These are phyloP conservation scores for Takifugu bimaculatus DNA, from an alignment of 2,113 vertebrate species.

Conservation along the genomic window DNA sequence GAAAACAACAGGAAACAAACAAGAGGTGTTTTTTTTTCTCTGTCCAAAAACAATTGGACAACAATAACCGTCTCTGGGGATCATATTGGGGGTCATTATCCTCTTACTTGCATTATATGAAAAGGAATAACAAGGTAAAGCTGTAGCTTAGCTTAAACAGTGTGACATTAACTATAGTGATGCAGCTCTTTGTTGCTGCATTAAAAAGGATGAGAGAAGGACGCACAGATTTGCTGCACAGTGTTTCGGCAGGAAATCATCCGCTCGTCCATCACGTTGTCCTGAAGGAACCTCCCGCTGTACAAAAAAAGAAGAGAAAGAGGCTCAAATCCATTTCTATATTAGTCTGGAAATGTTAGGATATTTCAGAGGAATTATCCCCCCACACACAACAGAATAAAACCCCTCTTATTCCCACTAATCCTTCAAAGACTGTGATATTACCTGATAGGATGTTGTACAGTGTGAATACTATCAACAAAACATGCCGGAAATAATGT, in stretches of 20 bases:
- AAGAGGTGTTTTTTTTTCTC: slow-evolving; percentile 64
- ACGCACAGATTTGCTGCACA: background rate
- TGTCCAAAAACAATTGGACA: slow-evolving; percentile 59
- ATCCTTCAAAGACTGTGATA: slow-evolving; percentile 76
- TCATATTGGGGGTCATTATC: slow-evolving; percentile 62
- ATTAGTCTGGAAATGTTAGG: slow-evolving; percentile 71
- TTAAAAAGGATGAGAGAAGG: background rate
- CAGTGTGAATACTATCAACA: slow-evolving; percentile 68
- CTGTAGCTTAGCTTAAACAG: slow-evolving; percentile 59
- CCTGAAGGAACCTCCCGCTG: slow-evolving; percentile 50
- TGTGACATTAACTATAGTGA: slow-evolving; percentile 42
- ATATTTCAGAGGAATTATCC: slow-evolving; percentile 71
- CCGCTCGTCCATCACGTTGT: slow-evolving; percentile 24
- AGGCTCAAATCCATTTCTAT: slow-evolving; percentile 69
- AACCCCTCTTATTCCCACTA: slow-evolving; percentile 72
- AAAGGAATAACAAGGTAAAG: slow-evolving; percentile 64
- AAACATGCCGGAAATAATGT: slow-evolving; percentile 67
- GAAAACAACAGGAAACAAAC: slow-evolving; percentile 54
- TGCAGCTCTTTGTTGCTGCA: background rate
- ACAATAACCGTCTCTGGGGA: slow-evolving; percentile 48
- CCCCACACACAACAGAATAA: slow-evolving; percentile 64
- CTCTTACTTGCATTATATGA: slow-evolving; percentile 61
- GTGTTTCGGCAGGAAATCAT: slow-evolving; percentile 40
- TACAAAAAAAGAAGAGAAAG: slow-evolving; percentile 25
- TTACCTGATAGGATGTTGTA: slow-evolving; percentile 73